Evolutionary conservation across 1,140 invertebrate species (phyloP), one percentile per base, ranked within the genome.

Genomic region (Drosophila burlai): DNA sequence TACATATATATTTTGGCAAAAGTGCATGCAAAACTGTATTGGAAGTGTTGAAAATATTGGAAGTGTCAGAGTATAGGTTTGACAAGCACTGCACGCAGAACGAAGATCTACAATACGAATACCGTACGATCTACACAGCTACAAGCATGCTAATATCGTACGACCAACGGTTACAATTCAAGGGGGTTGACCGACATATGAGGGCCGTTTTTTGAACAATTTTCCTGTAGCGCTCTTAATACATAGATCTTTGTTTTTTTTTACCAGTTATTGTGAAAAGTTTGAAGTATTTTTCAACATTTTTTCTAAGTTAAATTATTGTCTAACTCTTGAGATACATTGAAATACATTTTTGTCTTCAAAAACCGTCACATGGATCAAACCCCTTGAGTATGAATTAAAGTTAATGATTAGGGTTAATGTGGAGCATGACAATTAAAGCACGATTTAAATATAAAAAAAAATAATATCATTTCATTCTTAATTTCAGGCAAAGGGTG

Each of bases 81-180:
- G 59, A 64, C 43, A 76, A 43, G 59, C 71, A 63, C 42, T 73
- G 26, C 21, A 24, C 15, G 42, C n/a, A 21, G 1, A 31, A 21
- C n/a, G 13, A 54, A 21, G 3, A 54, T 38, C 34, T 46, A 36
- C 24, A 26, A 63, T 64, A 24, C 43, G 13, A 40, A 38, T 38
- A 38, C 11, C 36, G 36, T 13, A 38, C 43, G 34, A 38, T n/a
- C 26, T 52, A 47, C 2, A 24, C 3, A 64, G 24, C 34, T 64
- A 61, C 57, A 50, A 36, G 31, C 36, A 69, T 50, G 45, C 61
- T 11, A 11, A 10, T 65, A 38, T 24, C 29, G 18, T 61, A 60
- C 26, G 58, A 24, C 21, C 42, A 34, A 47, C 13, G 18, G 26
- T 15, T 60, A 54, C 16, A 45, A 8, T 21, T 36, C 4, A 4